These are phyloP conservation scores for Pachypsylla venusta DNA, from an alignment of 1,140 invertebrate species.

Conservation along the genomic window DNA sequence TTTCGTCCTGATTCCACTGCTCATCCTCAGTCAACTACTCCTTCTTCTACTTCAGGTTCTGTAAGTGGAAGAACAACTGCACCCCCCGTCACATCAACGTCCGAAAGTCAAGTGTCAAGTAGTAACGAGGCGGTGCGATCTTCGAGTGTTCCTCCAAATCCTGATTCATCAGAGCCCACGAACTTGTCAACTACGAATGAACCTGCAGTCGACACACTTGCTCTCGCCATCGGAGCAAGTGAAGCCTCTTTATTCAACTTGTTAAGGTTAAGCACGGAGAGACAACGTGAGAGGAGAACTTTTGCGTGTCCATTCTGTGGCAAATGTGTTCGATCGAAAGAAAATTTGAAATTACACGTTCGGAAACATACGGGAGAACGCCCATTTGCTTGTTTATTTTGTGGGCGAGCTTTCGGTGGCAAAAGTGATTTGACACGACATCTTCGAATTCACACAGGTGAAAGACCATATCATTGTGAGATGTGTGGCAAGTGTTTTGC, in stretches of 20 bases:
- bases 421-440: constrained; percentile 75
- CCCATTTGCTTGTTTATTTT: constrained; percentile 74
- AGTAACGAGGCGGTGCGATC: constrained; percentile 12
- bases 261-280: constrained; percentile 40
- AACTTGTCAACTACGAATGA: constrained; percentile 40
- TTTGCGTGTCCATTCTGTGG: constrained; percentile 79
- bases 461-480: constrained; percentile 75
- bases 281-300: constrained; percentile 40
- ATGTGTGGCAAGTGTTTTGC: constrained; percentile 83
- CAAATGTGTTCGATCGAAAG: constrained; percentile 73
- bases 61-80: constrained; percentile 14
- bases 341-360: constrained; percentile 75
- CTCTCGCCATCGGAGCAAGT: constrained; percentile 32
- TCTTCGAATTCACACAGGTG: constrained; percentile 69
- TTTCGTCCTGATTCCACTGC: constrained; percentile 15
- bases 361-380: constrained; percentile 75
- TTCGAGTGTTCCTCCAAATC: not conserved
- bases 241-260: constrained; percentile 47
- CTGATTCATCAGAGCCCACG: constrained; percentile 4
- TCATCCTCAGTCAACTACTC: not conserved
- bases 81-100: not conserved
- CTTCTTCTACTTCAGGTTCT: constrained; percentile 10
- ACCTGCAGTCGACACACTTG: constrained; percentile 44
- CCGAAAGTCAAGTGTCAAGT: constrained; percentile 12
- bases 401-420: constrained; percentile 68